A percentile compares a stretch with the other conserved stretches of the same genome.
phyloP scores from a whole-genome alignment of 2,888 invertebrate genomes.

The Atherix ibis region DNA sequence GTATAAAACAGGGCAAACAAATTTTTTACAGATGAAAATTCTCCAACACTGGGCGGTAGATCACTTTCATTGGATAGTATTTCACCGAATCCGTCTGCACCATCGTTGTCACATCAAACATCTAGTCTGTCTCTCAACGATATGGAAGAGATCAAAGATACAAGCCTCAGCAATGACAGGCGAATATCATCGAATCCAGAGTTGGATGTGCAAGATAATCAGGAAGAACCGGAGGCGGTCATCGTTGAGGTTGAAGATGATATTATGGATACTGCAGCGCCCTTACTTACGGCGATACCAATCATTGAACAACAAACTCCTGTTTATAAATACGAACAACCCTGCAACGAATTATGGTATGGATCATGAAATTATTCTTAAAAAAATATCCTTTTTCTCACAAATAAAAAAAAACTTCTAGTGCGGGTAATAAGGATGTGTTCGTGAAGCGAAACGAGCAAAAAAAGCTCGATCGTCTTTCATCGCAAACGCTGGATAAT shows the following conservation, averaged over 20 bases:
- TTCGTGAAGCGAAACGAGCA: not conserved
- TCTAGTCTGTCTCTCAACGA: conserved; percentile 62
- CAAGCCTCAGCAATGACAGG: conserved; percentile 13
- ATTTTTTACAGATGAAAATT: conserved; percentile 20
- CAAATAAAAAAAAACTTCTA: too few species aligned
- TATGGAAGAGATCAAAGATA: conserved; percentile 43
- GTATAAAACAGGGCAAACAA: too few species aligned
- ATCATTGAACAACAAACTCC: conserved; percentile 51
- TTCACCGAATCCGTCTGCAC: conserved; percentile 35
- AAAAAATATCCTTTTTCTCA: too few species aligned
- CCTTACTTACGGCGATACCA: conserved; percentile 46
- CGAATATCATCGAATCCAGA: conserved; percentile 18
- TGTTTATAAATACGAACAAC: conserved; percentile 51
- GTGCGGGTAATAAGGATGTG: not conserved
- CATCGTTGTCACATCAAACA: conserved; percentile 44
- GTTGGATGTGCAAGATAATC: conserved; percentile 24
- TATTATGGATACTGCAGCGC: conserved; percentile 62
- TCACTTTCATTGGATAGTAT: conserved; percentile 68
- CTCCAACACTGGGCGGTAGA: conserved; percentile 42
- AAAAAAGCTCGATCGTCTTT: conserved; percentile 1
- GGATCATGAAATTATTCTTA: too few species aligned
- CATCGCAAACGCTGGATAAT: conserved; percentile 7
- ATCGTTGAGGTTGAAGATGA: conserved; percentile 69
- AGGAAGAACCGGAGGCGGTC: conserved; percentile 51
- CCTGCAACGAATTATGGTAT: conserved; percentile 41